A percentile compares a stretch with the other conserved stretches of the same genome.
Conservation (phyloP, 2,797 vertebrate species). For the Lagodon rhomboides region DNA sequence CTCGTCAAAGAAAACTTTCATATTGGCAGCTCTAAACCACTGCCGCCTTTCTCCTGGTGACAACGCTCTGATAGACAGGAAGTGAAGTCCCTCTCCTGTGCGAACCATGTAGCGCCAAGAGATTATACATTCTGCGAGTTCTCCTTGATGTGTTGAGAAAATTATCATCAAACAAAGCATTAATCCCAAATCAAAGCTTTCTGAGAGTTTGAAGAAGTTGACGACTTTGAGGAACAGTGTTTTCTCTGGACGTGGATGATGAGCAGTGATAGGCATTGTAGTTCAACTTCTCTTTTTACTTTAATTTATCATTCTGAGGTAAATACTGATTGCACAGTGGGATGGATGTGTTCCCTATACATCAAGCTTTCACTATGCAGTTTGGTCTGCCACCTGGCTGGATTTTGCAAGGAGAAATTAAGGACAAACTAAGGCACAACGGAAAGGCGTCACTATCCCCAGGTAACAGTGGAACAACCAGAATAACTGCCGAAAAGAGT, state of each 20-base stretch:
- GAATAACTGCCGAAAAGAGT: too few relatives aligned
- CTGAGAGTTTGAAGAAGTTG: too few relatives aligned
- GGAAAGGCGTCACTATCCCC: too few relatives aligned
- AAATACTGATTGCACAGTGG: too few relatives aligned
- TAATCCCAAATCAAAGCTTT: not conserved
- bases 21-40: constrained; percentile 5
- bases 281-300: not conserved
- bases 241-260: not conserved
- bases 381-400: too few relatives aligned
- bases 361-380: too few relatives aligned
- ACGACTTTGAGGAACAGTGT: too few relatives aligned
- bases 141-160: not conserved
- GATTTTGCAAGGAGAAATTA: too few relatives aligned
- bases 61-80: not conserved
- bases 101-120: not conserved
- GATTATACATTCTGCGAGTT: not conserved
- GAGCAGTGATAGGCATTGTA: not conserved
- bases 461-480: too few relatives aligned
- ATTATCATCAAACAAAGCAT: not conserved
- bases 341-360: too few relatives aligned
- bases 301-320: too few relatives aligned
- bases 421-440: too few relatives aligned
- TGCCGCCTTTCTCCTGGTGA: not conserved
- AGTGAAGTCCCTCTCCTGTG: not conserved
- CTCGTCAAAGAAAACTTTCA: constrained; percentile 38